These are phyloP conservation scores for Diploptera punctata DNA, from an alignment of 2,888 invertebrate genomes.

Conservation along the genomic window DNA sequence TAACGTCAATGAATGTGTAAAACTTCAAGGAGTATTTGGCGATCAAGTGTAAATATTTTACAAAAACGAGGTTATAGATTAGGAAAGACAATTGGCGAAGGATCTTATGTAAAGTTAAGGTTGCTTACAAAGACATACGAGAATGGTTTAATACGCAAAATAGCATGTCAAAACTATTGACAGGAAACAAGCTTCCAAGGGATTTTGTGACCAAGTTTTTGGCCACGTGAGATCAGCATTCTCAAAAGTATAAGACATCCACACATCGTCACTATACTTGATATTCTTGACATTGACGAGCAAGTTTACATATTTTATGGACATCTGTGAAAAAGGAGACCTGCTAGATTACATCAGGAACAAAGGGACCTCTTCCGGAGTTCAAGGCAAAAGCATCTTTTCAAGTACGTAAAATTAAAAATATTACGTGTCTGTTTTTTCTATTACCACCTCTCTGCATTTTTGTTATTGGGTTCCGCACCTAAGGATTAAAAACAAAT, in stretches of 20 bases:
- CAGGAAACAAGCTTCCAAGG: constrained; percentile 60
- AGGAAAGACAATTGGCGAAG: constrained; percentile 62
- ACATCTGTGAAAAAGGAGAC: constrained; percentile 67
- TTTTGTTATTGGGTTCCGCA: too few relatives aligned
- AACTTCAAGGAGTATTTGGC: constrained; percentile 7
- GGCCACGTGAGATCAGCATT: constrained; percentile 67
- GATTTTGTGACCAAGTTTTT: constrained; percentile 69
- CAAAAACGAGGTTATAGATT: constrained; percentile 57
- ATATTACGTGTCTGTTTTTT: too few relatives aligned
- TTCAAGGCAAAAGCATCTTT: constrained; percentile 54
- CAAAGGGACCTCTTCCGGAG: constrained; percentile 63
- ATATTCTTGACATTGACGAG: constrained; percentile 59
- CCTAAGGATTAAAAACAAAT: too few relatives aligned
- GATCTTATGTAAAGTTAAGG: constrained; percentile 65
- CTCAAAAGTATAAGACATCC: constrained; percentile 59
- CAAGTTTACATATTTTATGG: constrained; percentile 67
- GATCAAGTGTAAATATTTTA: constrained; percentile 27
- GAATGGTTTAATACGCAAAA: constrained; percentile 51
- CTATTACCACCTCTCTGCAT: too few relatives aligned
- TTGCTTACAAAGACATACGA: constrained; percentile 19
- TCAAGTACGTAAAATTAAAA: constrained; percentile 50
- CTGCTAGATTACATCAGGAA: constrained; percentile 65
- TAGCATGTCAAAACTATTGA: constrained; percentile 65
- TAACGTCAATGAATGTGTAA: not conserved
- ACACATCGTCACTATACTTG: constrained; percentile 64